A percentile compares a stretch with the other conserved stretches of the same genome.
Conservation (phyloP, 2,797 vertebrate genomes). For the Babyrousa celebensis region DNA sequence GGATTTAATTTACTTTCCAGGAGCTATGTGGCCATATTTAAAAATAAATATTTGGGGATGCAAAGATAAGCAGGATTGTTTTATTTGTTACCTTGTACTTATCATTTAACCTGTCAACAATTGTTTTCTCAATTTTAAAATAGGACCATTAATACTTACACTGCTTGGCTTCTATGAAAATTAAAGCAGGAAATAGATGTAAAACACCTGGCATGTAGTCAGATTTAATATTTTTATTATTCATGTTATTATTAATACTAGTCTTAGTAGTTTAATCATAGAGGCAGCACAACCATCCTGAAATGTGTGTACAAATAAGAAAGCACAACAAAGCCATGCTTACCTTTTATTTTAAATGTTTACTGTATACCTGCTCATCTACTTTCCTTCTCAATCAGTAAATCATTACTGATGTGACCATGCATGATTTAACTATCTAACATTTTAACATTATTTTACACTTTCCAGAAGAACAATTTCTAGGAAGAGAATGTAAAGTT, state of each 20-base stretch:
- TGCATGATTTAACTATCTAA: background rate
- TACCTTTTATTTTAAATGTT: slow-evolving; percentile 5
- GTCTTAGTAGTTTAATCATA: background rate
- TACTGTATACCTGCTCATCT: background rate
- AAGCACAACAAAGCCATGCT: background rate
- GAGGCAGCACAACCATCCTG: background rate
- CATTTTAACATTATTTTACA: slow-evolving; percentile 25
- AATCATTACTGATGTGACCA: background rate
- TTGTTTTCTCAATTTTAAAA: background rate
- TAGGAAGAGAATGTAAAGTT: slow-evolving; percentile 32
- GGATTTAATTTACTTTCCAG: background rate
- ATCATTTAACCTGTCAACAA: background rate
- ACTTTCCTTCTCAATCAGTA: background rate
- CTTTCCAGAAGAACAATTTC: slow-evolving; percentile 69
- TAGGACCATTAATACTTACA: background rate
- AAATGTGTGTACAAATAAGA: background rate
- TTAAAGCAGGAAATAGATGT: background rate
- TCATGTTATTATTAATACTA: background rate
- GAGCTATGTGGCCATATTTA: background rate
- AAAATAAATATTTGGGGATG: background rate
- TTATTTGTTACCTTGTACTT: background rate
- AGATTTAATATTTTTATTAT: background rate
- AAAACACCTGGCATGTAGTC: background rate
- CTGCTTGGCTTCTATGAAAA: background rate
- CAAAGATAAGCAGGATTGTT: background rate